These are phyloP conservation scores for Aurelia coerulea DNA, from an alignment of 30 jellyfish, hydroid and myxozoan genomes.

Conservation along the genomic window DNA sequence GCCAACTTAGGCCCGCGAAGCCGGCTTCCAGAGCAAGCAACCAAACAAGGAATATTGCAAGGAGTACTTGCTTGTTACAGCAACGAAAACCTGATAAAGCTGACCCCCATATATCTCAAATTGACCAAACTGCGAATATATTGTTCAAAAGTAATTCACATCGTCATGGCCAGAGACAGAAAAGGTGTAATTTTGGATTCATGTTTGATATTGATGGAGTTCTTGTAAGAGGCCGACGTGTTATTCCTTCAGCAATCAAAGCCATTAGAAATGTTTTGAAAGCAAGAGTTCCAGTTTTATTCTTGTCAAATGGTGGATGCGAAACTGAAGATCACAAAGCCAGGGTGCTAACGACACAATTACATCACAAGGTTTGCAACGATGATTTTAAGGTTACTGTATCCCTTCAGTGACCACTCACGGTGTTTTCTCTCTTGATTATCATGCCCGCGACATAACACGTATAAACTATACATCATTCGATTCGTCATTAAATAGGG, in stretches of 20 bases:
- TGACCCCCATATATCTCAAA: not conserved
- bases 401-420: too few species aligned
- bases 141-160: not conserved
- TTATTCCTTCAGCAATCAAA: conserved; percentile 78
- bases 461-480: too few species aligned
- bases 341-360: conserved; percentile 49
- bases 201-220: conserved; percentile 96
- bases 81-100: not conserved
- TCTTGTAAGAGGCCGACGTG: conserved; percentile 89
- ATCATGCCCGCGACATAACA: too few species aligned
- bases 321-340: conserved; percentile 96
- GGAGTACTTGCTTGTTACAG: too few species aligned
- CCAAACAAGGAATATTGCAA: too few species aligned
- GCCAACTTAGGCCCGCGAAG: too few species aligned
- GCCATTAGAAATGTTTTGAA: conserved; percentile 76
- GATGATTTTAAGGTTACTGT: too few species aligned
- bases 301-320: conserved; percentile 92
- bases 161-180: not conserved
- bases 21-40: too few species aligned
- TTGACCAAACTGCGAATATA: conserved; percentile 12
- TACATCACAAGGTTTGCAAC: conserved; percentile 63
- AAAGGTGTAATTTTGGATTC: conserved; percentile 63
- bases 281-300: conserved; percentile 70
- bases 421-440: too few species aligned
- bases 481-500: too few species aligned